phyloP scores from a whole-genome alignment of 2,113 vertebrate species.

The Tetrax tetrax region DNA sequence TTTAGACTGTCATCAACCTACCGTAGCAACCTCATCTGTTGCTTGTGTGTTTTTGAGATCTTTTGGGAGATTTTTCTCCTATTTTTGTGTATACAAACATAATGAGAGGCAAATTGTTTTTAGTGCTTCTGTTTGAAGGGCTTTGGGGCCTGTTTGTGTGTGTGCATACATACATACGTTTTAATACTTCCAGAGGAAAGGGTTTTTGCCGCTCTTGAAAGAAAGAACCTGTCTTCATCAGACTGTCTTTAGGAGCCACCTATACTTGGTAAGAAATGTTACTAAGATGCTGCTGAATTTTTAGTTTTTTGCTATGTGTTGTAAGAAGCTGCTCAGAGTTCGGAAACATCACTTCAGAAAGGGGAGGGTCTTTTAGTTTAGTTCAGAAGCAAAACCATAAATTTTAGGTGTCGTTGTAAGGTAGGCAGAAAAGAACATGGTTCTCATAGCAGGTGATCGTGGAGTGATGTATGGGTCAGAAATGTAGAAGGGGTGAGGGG shows the following conservation, averaged over 20 bases:
- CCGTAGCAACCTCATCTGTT: not conserved
- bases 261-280: not conserved
- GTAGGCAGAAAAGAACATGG: not conserved
- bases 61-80: not conserved
- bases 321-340: not conserved
- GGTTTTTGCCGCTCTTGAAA: not conserved
- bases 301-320: not conserved
- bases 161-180: fast-evolving
- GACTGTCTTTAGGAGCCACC: not conserved
- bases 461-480: not conserved
- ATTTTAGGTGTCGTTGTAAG: not conserved
- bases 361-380: not conserved
- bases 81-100: not conserved
- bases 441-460: not conserved
- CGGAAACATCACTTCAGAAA: not conserved
- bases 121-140: not conserved
- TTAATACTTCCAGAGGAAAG: not conserved
- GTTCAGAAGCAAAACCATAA: not conserved
- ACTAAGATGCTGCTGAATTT: not conserved
- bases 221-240: not conserved
- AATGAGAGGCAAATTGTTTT: not conserved
- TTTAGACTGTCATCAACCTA: not conserved
- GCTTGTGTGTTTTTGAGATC: not conserved
- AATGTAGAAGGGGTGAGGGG: not conserved
- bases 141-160: not conserved